Evolutionary conservation across 53 echinoderm and acorn worm species (phyloP).

Genomic region (Holothuria scabra): DNA sequence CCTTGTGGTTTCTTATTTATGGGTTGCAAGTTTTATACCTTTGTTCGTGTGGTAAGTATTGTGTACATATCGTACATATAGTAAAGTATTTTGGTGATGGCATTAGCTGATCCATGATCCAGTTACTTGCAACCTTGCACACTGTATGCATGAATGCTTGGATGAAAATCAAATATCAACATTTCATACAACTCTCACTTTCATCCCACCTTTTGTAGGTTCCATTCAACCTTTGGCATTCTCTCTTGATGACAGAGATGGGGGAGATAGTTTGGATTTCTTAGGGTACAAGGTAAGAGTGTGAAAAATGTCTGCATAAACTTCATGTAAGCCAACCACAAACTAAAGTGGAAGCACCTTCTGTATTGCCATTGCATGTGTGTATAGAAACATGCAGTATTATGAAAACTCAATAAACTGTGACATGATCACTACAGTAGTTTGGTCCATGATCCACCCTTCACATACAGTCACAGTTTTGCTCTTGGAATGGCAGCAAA

Average conservation of each 20-base stretch:
- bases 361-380: no score
- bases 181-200: background rate
- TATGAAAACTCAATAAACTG: no score
- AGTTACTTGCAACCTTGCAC: slow-evolving; percentile 36
- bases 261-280: no score
- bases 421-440: no score
- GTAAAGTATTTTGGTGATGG: slow-evolving; percentile 38
- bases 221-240: background rate
- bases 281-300: no score
- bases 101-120: slow-evolving; percentile 41
- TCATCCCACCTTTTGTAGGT: slow-evolving; percentile 10
- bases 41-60: slow-evolving; percentile 33
- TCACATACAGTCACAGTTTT: no score
- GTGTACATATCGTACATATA: slow-evolving; percentile 4
- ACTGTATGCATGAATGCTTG: slow-evolving; percentile 19
- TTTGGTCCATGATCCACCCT: no score
- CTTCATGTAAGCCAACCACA: no score
- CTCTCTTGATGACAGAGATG: background rate
- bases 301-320: no score
- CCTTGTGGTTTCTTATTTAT: slow-evolving; percentile 33
- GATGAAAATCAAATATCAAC: background rate
- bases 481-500: no score
- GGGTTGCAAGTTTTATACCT: slow-evolving; percentile 25
- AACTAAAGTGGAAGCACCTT: no score
- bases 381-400: no score